Evolutionary conservation across 2,113 vertebrate genomes (phyloP).

Genomic region (Acrocephalus arundinaceus): DNA sequence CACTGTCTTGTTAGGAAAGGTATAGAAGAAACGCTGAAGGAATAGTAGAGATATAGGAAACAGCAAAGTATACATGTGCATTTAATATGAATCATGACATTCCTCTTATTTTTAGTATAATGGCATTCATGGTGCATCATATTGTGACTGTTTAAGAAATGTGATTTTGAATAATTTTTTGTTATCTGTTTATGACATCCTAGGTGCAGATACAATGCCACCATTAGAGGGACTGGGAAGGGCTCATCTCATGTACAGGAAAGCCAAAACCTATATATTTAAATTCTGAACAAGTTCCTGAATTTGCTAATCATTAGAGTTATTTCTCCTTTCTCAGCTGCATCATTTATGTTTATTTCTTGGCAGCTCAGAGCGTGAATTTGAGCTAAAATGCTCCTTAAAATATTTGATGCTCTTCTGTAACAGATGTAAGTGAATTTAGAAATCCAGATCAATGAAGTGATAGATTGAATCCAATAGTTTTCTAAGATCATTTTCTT

Average conservation of each 20-base stretch:
- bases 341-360: neutral
- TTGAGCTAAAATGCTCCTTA: neutral
- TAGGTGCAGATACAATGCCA: neutral
- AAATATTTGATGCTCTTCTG: neutral
- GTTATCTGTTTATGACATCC: neutral
- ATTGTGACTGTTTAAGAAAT: neutral
- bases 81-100: neutral
- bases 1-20: neutral
- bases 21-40: neutral
- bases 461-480: neutral
- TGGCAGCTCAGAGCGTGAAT: neutral
- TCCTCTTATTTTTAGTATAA: neutral
- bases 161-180: neutral
- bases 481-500: neutral
- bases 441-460: neutral
- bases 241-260: neutral
- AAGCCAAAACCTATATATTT: neutral
- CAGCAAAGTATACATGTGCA: neutral
- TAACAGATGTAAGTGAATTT: neutral
- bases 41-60: neutral
- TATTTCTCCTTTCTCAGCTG: neutral
- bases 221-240: neutral
- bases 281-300: neutral
- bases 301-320: neutral
- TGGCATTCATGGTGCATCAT: neutral